Evolutionary conservation across 2,113 vertebrate genomes (phyloP).

Genomic region (Lophochroa leadbeateri): DNA sequence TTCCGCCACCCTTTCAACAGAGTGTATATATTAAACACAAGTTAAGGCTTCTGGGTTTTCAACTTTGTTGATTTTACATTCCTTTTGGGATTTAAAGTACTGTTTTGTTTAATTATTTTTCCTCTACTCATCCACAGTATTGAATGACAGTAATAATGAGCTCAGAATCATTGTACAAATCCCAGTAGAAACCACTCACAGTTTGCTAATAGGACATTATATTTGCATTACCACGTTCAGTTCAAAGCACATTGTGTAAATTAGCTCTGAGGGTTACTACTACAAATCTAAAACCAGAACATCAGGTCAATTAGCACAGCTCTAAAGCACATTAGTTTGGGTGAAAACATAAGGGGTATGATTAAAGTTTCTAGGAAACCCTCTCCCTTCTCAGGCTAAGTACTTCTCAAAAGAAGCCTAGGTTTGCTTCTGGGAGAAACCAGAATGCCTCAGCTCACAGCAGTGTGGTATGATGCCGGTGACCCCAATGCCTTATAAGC

Average conservation of each 20-base stretch:
- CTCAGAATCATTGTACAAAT: constrained; percentile 61
- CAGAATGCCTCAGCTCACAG: neutral
- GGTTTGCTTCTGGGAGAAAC: neutral
- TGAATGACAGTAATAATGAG: constrained; percentile 66
- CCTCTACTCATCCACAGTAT: constrained; percentile 27
- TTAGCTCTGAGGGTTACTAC: constrained; percentile 52
- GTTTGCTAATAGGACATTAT: constrained; percentile 56
- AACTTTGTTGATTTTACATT: constrained; percentile 62
- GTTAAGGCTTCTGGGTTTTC: constrained; percentile 51
- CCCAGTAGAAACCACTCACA: constrained; percentile 22
- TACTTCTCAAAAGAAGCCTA: neutral
- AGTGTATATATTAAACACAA: constrained; percentile 56
- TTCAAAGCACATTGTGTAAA: constrained; percentile 30
- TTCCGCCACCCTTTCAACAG: neutral
- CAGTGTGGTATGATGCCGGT: neutral
- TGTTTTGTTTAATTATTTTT: constrained; percentile 64
- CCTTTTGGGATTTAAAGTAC: constrained; percentile 39
- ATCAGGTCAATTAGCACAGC: constrained; percentile 64
- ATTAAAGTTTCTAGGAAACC: constrained; percentile 52
- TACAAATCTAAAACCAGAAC: constrained; percentile 50
- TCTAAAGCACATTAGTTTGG: constrained; percentile 39
- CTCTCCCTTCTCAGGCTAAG: neutral
- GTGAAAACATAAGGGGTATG: constrained; percentile 9
- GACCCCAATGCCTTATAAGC: neutral
- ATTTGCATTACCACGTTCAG: constrained; percentile 56